A percentile compares a stretch with the other conserved stretches of the same genome.
Evolutionary conservation across 1,140 invertebrate genomes (phyloP).

Genomic region (Heliconius hermathena): DNA sequence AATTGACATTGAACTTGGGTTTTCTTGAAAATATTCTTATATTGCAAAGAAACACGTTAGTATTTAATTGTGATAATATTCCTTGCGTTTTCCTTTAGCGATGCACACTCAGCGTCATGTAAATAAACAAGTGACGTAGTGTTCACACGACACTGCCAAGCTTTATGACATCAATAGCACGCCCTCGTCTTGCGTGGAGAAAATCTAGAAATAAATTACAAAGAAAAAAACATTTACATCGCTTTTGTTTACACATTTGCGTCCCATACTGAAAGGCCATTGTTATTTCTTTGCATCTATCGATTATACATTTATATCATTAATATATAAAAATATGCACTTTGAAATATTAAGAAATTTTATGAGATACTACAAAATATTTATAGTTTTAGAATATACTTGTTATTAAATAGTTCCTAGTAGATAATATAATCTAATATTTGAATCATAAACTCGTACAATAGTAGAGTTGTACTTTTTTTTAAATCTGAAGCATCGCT

Average conservation of each 20-base stretch:
- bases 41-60: neutral
- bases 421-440: neutral
- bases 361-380: neutral
- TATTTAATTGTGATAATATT: constrained; percentile 5
- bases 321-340: neutral
- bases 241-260: neutral
- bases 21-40: neutral
- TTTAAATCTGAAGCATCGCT: constrained; percentile 1
- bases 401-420: neutral
- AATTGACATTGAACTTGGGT: neutral
- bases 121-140: constrained; percentile 20
- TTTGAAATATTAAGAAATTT: neutral
- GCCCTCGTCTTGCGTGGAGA: constrained; percentile 13
- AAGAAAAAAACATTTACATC: constrained; percentile 10
- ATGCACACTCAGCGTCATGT: neutral
- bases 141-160: constrained; percentile 18
- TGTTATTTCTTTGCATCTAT: neutral
- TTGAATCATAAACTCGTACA: neutral
- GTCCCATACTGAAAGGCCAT: neutral
- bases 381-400: neutral
- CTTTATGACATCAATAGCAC: constrained; percentile 18
- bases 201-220: constrained; percentile 6
- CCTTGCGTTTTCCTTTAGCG: neutral
- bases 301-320: neutral
- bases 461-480: neutral